Evolutionary conservation across 2,797 vertebrate species (phyloP).

Genomic region (Phylloscopus collybita): DNA sequence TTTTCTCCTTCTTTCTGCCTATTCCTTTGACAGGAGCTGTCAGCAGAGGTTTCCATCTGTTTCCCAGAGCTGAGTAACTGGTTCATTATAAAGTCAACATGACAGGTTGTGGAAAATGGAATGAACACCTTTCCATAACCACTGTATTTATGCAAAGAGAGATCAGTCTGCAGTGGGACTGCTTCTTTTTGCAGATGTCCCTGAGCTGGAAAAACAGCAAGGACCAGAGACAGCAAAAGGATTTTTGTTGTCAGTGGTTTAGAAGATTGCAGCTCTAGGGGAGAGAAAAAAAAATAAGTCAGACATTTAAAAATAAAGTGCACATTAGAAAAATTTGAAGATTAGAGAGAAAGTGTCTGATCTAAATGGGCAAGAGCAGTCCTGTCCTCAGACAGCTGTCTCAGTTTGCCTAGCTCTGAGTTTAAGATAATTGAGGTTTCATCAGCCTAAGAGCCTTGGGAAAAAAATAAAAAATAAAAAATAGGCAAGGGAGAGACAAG

Average conservation of each 20-base stretch:
- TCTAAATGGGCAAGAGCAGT: slow-evolving; percentile 32
- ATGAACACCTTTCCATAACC: slow-evolving; percentile 67
- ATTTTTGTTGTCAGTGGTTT: slow-evolving; percentile 24
- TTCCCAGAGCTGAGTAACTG: slow-evolving; percentile 59
- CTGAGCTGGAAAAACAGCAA: slow-evolving; percentile 35
- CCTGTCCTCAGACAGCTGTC: slow-evolving; percentile 1
- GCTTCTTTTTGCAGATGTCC: slow-evolving; percentile 25
- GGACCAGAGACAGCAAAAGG: slow-evolving; percentile 16
- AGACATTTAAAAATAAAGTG: slow-evolving; percentile 30
- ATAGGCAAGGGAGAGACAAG: background rate
- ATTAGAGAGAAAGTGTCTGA: slow-evolving; percentile 36
- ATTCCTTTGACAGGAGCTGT: slow-evolving; percentile 71
- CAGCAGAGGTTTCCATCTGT: slow-evolving; percentile 70
- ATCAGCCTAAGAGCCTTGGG: background rate
- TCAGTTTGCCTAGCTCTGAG: slow-evolving; percentile 5
- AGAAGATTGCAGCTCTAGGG: slow-evolving; percentile 16
- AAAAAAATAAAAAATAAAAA: background rate
- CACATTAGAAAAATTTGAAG: slow-evolving; percentile 6
- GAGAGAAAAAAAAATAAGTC: background rate
- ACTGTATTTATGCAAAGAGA: slow-evolving; percentile 56
- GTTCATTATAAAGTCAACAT: slow-evolving; percentile 70
- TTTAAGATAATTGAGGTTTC: slow-evolving; percentile 41
- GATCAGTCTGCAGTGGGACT: slow-evolving; percentile 41
- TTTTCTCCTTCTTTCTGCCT: slow-evolving; percentile 44
- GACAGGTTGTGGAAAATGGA: slow-evolving; percentile 43